These are phyloP conservation scores for Metridium senile DNA, from an alignment of 92 coral and sea anemone species.

Conservation along the genomic window DNA sequence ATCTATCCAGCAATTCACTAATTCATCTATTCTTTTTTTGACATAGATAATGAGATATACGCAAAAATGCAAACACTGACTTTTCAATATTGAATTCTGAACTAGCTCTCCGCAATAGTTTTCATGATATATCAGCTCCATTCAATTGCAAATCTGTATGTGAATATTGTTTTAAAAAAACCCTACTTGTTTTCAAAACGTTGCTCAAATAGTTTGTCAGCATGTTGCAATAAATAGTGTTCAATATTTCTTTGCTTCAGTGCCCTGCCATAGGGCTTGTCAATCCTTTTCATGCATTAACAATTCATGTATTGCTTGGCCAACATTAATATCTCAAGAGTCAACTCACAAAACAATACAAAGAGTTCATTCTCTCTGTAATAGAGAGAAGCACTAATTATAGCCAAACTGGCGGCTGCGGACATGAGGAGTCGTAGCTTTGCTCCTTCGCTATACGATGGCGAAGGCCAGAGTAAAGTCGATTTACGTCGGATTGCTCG, in stretches of 20 bases:
- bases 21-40: not conserved
- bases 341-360: not conserved
- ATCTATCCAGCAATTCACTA: not conserved
- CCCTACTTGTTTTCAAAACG: not conserved
- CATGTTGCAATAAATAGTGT: not conserved
- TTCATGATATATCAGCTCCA: too few species aligned
- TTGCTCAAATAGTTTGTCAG: not conserved
- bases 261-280: not conserved
- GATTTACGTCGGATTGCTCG: not conserved
- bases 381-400: not conserved
- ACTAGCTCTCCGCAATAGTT: too few species aligned
- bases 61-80: too few species aligned
- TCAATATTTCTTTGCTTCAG: not conserved
- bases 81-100: too few species aligned
- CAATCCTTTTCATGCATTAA: slow-evolving; percentile 18
- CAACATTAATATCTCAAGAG: not conserved
- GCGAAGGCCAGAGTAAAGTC: slow-evolving; percentile 21
- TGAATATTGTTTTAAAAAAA: too few species aligned
- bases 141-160: too few species aligned
- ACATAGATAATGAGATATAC: too few species aligned
- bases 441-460: slow-evolving; percentile 26
- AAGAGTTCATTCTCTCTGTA: slow-evolving; percentile 1
- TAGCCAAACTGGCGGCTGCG: slow-evolving; percentile 15
- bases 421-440: not conserved
- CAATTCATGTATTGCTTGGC: slow-evolving; percentile 1